phyloP scores from a whole-genome alignment of 2,113 vertebrate genomes.

The Tragelaphus imberbis region DNA sequence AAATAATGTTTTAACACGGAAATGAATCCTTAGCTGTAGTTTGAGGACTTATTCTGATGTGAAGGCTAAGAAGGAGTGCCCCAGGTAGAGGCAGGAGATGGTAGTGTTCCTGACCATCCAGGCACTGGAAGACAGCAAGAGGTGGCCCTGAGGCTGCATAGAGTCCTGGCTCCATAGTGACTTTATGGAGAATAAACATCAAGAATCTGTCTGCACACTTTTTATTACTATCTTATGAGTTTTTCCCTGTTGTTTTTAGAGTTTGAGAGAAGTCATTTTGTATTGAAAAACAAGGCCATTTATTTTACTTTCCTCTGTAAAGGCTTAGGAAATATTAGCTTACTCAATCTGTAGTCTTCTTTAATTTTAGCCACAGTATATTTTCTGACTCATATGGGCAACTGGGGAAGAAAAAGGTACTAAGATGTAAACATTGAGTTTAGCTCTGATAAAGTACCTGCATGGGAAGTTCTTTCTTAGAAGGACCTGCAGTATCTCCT shows the following conservation, averaged over 20 bases:
- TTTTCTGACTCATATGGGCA: slow-evolving; percentile 1
- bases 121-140: neutral
- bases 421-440: neutral
- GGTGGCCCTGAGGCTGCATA: neutral
- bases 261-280: neutral
- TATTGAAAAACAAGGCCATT: neutral
- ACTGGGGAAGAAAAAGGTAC: neutral
- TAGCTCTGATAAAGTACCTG: neutral
- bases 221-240: neutral
- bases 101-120: neutral
- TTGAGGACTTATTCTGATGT: neutral
- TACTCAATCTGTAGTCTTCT: neutral
- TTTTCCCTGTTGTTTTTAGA: neutral
- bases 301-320: neutral
- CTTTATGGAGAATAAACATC: neutral
- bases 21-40: neutral
- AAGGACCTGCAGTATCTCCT: neutral
- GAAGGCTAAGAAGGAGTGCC: neutral
- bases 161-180: neutral
- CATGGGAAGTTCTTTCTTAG: neutral
- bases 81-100: neutral
- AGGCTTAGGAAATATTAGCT: neutral
- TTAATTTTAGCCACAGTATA: neutral
- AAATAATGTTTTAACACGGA: neutral
- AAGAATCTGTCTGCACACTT: neutral